Evolutionary conservation across 2,113 vertebrate species (phyloP).

Genomic region (Motacilla tschutschensis): DNA sequence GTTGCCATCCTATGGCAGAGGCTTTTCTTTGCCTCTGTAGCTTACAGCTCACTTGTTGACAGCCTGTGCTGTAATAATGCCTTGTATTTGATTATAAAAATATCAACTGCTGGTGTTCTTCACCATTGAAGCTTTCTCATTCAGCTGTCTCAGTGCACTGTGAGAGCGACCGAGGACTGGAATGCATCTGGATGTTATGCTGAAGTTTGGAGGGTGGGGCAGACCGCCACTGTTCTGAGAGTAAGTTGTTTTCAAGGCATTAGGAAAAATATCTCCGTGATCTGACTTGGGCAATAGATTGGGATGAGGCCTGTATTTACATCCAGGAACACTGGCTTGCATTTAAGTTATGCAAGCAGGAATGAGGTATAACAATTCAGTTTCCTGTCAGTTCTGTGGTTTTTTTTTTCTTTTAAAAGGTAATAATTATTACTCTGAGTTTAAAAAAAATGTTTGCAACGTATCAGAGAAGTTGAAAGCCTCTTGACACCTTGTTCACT

Average conservation of each 20-base stretch:
- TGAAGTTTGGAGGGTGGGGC: rapidly evolving
- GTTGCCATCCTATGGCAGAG: not conserved
- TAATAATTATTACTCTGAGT: not conserved
- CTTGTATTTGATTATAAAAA: not conserved
- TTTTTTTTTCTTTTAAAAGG: not conserved
- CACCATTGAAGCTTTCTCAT: not conserved
- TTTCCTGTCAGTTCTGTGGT: not conserved
- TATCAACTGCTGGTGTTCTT: not conserved
- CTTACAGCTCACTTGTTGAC: not conserved
- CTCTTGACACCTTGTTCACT: not conserved
- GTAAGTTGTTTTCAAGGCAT: not conserved
- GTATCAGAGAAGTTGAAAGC: not conserved
- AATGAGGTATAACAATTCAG: not conserved
- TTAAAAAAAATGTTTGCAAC: not conserved
- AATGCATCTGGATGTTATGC: not conserved
- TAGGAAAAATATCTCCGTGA: not conserved
- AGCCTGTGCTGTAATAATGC: not conserved
- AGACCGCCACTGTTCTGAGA: not conserved
- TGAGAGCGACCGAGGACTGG: not conserved
- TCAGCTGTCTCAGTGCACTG: not conserved
- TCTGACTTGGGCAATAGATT: not conserved
- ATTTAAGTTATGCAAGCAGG: not conserved
- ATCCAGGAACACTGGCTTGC: rapidly evolving
- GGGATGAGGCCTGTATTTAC: not conserved
- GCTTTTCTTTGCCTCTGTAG: not conserved